phyloP scores from a whole-genome alignment of 2,888 invertebrate species.

The Brachyptera putata region DNA sequence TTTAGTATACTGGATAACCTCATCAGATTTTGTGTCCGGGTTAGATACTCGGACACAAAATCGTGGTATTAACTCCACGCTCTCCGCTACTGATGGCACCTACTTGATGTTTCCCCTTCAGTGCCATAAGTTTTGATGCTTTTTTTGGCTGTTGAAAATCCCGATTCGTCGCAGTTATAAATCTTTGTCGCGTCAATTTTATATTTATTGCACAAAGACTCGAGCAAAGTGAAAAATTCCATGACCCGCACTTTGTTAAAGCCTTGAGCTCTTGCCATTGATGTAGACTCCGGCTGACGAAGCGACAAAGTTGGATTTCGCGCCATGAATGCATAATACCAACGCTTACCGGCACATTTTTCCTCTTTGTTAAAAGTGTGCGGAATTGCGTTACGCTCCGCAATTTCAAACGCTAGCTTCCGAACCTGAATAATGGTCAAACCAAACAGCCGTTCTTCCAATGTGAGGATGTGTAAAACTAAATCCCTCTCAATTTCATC shows the following conservation, averaged over 20 bases:
- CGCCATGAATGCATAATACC: slow-evolving; percentile 26
- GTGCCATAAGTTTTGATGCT: too few species aligned
- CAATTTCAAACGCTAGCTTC: slow-evolving; percentile 31
- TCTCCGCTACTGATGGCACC: too few species aligned
- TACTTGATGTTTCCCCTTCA: too few species aligned
- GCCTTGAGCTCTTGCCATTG: slow-evolving; percentile 29
- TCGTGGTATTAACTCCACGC: background rate
- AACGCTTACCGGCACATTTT: slow-evolving; percentile 30
- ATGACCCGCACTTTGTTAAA: slow-evolving; percentile 29
- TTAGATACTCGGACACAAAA: too few species aligned
- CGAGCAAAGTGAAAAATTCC: slow-evolving; percentile 27
- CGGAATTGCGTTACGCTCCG: slow-evolving; percentile 30
- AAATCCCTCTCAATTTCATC: slow-evolving; percentile 25
- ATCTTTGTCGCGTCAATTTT: too few species aligned
- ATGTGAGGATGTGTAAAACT: slow-evolving; percentile 18
- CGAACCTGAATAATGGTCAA: slow-evolving; percentile 28
- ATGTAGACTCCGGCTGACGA: slow-evolving; percentile 29
- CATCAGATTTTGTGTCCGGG: too few species aligned
- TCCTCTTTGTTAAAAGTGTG: slow-evolving; percentile 30
- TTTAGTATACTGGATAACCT: too few species aligned
- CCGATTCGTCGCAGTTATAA: too few species aligned
- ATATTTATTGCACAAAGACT: too few species aligned
- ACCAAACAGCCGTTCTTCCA: slow-evolving; percentile 32
- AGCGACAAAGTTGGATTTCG: slow-evolving; percentile 24
- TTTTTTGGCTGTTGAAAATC: too few species aligned